Evolutionary conservation across 1,140 invertebrate species (phyloP).

Genomic region (Drosophila lowei): DNA sequence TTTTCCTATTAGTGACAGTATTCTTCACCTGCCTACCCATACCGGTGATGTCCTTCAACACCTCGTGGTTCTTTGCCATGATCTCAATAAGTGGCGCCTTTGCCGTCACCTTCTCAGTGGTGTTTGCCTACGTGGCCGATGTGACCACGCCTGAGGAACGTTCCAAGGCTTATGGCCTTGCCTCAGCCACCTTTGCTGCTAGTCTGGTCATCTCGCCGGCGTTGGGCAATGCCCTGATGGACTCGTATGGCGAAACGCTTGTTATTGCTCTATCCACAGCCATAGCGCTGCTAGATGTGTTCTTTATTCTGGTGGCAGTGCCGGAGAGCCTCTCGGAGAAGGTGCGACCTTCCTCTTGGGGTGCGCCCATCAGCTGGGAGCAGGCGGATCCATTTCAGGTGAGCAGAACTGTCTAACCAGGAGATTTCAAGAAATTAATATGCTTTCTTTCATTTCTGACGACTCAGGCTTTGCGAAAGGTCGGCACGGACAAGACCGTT

Average conservation of each 20-base stretch:
- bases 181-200: conserved; percentile 99
- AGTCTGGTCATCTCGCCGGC: conserved; percentile 98
- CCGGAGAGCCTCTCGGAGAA: conserved; percentile 99
- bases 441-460: conserved; percentile 21
- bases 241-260: conserved; percentile 94
- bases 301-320: conserved; percentile 99
- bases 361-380: conserved; percentile 95
- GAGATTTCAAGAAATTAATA: neutral
- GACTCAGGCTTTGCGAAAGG: conserved; percentile 91
- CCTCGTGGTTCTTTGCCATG: conserved; percentile 99
- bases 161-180: conserved; percentile 97
- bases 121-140: conserved; percentile 99
- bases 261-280: conserved; percentile 98
- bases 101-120: conserved; percentile 99
- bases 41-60: conserved; percentile 99
- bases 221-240: conserved; percentile 96
- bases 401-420: conserved; percentile 38
- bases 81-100: conserved; percentile 99
- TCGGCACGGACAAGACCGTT: conserved; percentile 97
- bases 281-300: conserved; percentile 97
- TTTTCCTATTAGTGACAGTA: conserved; percentile 98
- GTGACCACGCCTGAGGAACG: conserved; percentile 99
- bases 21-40: conserved; percentile 99
- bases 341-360: conserved; percentile 90
- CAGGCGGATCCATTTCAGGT: conserved; percentile 98